Evolutionary conservation across 1,140 invertebrate genomes (phyloP).

Genomic region (Pseudoatta argentina): DNA sequence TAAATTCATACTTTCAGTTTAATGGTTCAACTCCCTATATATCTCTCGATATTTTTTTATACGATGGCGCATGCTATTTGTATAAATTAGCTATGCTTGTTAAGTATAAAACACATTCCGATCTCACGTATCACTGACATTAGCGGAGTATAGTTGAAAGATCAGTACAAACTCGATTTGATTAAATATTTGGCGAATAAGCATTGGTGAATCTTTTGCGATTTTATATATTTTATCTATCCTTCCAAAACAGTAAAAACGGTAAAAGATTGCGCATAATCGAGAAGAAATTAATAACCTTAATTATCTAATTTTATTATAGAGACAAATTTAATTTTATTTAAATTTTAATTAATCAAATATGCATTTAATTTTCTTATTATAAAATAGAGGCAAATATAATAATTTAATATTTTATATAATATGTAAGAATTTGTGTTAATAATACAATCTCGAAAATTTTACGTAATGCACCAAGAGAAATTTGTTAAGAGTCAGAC

Average conservation of each 20-base stretch:
- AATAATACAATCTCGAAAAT: not conserved
- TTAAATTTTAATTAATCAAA: not conserved
- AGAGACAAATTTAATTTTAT: not conserved
- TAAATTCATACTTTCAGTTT: no score
- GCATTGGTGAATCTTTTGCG: conserved; percentile 18
- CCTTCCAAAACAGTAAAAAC: not conserved
- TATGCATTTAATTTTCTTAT: not conserved
- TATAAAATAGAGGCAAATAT: not conserved
- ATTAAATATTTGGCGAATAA: not conserved
- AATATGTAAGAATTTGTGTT: not conserved
- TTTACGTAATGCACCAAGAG: not conserved
- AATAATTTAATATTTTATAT: not conserved
- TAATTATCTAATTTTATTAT: not conserved
- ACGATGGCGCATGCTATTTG: not conserved
- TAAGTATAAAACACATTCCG: conserved; percentile 36
- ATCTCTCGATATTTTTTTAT: not conserved
- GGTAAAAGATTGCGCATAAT: not conserved
- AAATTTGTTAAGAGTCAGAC: not conserved
- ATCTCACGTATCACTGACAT: conserved; percentile 1
- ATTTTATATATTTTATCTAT: not conserved
- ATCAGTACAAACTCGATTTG: conserved; percentile 46
- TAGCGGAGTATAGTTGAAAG: conserved; percentile 4
- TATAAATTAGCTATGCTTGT: conserved; percentile 25
- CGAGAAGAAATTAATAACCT: not conserved
- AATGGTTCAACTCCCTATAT: not conserved